These are phyloP conservation scores for Cosmia trapezina DNA, from an alignment of 2,888 invertebrate genomes.

Conservation along the genomic window DNA sequence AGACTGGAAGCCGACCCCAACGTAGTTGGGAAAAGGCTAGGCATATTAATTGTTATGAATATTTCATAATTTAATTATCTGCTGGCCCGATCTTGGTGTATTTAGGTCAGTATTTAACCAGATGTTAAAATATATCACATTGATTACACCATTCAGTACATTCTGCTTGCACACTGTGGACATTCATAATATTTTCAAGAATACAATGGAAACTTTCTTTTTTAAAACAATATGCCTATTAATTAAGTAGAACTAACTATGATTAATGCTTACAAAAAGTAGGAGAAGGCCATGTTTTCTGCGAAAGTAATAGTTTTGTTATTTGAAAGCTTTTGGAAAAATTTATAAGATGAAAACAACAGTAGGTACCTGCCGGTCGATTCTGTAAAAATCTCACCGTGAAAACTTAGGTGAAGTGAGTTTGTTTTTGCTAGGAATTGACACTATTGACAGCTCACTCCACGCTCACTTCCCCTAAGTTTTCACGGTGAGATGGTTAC, in stretches of 20 bases:
- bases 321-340: not conserved
- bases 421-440: no score
- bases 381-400: no score
- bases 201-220: constrained; percentile 16
- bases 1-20: no score
- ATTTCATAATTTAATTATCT: constrained; percentile 12
- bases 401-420: no score
- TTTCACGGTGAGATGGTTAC: no score
- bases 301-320: not conserved
- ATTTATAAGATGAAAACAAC: not conserved
- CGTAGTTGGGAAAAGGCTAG: no score
- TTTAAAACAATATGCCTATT: constrained; percentile 13
- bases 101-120: constrained; percentile 56
- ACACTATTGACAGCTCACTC: no score
- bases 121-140: constrained; percentile 22
- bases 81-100: not conserved
- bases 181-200: constrained; percentile 9
- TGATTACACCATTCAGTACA: constrained; percentile 31
- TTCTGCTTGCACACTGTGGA: not conserved
- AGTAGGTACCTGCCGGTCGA: not conserved
- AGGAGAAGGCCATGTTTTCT: not conserved
- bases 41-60: no score
- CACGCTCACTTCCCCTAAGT: no score
- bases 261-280: not conserved
- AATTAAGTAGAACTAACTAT: constrained; percentile 8